Evolutionary conservation across 2,113 vertebrate genomes (phyloP).

Genomic region (Boleophthalmus pectinirostris): DNA sequence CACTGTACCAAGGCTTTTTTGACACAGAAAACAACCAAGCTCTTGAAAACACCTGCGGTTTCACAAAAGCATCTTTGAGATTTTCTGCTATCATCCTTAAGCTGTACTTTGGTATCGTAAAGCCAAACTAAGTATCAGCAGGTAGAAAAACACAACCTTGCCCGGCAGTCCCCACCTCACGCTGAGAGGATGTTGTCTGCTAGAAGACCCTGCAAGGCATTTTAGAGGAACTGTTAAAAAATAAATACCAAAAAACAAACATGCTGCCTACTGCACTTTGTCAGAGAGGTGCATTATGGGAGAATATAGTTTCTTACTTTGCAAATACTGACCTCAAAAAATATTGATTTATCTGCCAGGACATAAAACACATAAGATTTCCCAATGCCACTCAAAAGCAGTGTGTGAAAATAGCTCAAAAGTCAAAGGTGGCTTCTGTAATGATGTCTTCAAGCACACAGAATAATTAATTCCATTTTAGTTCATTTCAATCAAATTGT

Average conservation of each 20-base stretch:
- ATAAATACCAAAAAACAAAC: slow-evolving; percentile 16
- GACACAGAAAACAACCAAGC: neutral
- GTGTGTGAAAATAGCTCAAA: slow-evolving; percentile 4
- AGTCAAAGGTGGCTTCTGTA: slow-evolving; percentile 10
- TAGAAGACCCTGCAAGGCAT: slow-evolving; percentile 14
- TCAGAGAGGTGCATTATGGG: slow-evolving; percentile 23
- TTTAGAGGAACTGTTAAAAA: slow-evolving; percentile 9
- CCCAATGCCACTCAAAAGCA: slow-evolving; percentile 16
- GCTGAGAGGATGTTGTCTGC: slow-evolving; percentile 22
- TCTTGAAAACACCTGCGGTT: neutral
- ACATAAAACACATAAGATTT: slow-evolving; percentile 7
- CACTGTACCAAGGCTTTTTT: neutral
- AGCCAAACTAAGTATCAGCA: slow-evolving; percentile 10
- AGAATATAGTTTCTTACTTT: slow-evolving; percentile 21
- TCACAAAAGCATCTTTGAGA: slow-evolving; percentile 4
- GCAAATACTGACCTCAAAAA: slow-evolving; percentile 18
- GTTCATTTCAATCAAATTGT: slow-evolving; percentile 18
- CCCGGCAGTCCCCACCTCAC: slow-evolving; percentile 11
- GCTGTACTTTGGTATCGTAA: neutral
- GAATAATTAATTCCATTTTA: slow-evolving; percentile 8
- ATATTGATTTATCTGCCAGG: slow-evolving; percentile 18
- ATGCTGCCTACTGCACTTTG: slow-evolving; percentile 23
- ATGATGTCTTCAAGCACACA: slow-evolving; percentile 11
- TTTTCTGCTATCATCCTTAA: slow-evolving; percentile 6
- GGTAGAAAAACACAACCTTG: neutral